Conservation (phyloP, 1,140 invertebrate species). For the Belonocnema kinseyi region DNA sequence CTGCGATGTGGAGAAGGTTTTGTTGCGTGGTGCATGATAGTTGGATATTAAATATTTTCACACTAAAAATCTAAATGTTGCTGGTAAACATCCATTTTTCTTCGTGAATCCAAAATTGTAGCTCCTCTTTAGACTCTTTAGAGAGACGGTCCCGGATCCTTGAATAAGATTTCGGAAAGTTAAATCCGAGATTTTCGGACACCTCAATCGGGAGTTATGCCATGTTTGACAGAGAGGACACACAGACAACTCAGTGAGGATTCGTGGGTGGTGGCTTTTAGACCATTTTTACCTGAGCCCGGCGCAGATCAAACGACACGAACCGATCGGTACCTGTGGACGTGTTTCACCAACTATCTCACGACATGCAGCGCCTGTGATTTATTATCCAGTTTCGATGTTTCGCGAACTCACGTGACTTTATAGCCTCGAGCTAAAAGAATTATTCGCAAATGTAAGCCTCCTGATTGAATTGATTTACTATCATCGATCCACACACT, state of each 20-base stretch:
- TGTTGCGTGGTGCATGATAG: no score
- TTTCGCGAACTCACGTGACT: conserved; percentile 10
- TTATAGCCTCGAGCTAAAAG: conserved; percentile 24
- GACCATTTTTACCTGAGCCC: conserved; percentile 16
- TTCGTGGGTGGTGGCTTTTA: conserved; percentile 30
- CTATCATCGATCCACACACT: conserved; percentile 13
- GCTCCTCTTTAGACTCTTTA: not conserved
- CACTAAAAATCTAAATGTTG: no score
- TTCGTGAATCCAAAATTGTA: not conserved
- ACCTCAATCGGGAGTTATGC: conserved; percentile 19
- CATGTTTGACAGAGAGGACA: conserved; percentile 14
- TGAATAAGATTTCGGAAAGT: conserved; percentile 1
- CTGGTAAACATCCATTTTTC: no score
- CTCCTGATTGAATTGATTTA: conserved; percentile 31
- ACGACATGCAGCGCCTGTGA: conserved; percentile 22
- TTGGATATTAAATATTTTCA: no score
- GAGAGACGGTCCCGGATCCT: not conserved
- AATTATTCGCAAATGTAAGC: conserved; percentile 20
- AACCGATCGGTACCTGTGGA: conserved; percentile 14
- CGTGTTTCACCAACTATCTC: conserved; percentile 21
- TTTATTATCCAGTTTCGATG: conserved; percentile 27
- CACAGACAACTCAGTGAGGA: not conserved
- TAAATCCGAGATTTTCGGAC: conserved; percentile 11
- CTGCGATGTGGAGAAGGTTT: no score
- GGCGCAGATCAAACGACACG: conserved; percentile 26